Evolutionary conservation across 1,140 invertebrate species (phyloP).

Genomic region (Megalopta genalis): DNA sequence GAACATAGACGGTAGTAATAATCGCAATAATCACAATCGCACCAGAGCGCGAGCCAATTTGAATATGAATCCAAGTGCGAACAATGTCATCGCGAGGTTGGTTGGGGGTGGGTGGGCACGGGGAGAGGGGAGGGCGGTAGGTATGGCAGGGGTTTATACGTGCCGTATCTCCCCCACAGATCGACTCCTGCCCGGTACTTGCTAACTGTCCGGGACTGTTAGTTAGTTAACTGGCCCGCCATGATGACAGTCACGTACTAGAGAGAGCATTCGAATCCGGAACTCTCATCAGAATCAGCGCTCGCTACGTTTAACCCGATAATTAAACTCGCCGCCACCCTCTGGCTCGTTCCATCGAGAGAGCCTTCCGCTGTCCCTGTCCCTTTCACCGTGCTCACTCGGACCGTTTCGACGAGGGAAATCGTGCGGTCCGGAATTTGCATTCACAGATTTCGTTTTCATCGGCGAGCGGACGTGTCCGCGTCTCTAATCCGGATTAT

Average conservation of each 20-base stretch:
- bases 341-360: slow-evolving; percentile 27
- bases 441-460: slow-evolving; percentile 74
- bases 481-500: slow-evolving; percentile 62
- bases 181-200: slow-evolving; percentile 74
- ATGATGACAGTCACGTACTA: slow-evolving; percentile 78
- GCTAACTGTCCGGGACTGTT: slow-evolving; percentile 78
- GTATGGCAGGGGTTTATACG: slow-evolving; percentile 72
- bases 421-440: slow-evolving; percentile 76
- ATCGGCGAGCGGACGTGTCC: slow-evolving; percentile 44
- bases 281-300: slow-evolving; percentile 80
- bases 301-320: slow-evolving; percentile 80
- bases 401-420: slow-evolving; percentile 71
- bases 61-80: slow-evolving; percentile 80
- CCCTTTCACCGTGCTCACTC: slow-evolving; percentile 8
- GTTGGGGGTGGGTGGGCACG: slow-evolving; percentile 39
- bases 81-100: slow-evolving; percentile 76
- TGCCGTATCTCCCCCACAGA: slow-evolving; percentile 79
- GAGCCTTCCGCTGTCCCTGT: neutral
- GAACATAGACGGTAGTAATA: slow-evolving; percentile 74
- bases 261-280: slow-evolving; percentile 78
- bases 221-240: slow-evolving; percentile 80
- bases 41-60: slow-evolving; percentile 77
- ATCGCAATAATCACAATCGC: slow-evolving; percentile 78
- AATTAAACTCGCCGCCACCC: slow-evolving; percentile 75
- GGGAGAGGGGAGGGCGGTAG: slow-evolving; percentile 5